Evolutionary conservation across 2,797 vertebrate genomes (phyloP).

Genomic region (Falco novaeseelandiae): DNA sequence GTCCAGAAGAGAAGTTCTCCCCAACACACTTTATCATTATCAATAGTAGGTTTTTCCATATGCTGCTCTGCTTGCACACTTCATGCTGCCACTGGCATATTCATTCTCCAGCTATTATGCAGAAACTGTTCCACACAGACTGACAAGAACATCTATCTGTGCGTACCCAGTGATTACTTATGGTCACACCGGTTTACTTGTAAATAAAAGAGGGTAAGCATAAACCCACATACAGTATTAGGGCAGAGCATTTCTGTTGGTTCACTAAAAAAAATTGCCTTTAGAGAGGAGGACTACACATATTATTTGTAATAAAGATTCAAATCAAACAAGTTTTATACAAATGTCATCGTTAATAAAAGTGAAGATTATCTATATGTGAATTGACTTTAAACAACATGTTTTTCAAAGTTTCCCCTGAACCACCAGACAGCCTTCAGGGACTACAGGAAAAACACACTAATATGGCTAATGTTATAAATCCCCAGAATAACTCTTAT

Average conservation of each 20-base stretch:
- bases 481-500: slow-evolving; percentile 30
- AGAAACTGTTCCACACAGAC: neutral
- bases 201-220: neutral
- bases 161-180: neutral
- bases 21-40: neutral
- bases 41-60: neutral
- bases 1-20: neutral
- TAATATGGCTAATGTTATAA: slow-evolving; percentile 30
- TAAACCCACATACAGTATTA: neutral
- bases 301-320: neutral
- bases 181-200: neutral
- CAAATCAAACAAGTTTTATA: neutral
- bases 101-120: neutral
- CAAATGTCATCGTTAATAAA: neutral
- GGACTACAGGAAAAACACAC: slow-evolving; percentile 7
- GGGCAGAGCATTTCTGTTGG: neutral
- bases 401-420: neutral
- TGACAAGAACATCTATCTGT: neutral
- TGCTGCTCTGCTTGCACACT: neutral
- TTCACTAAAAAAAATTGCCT: neutral
- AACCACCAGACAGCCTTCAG: neutral
- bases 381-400: neutral
- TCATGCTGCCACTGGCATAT: neutral
- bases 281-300: neutral
- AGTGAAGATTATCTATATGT: neutral